These are phyloP conservation scores for Diadegma fenestrale DNA, from an alignment of 2,888 invertebrate species.

Conservation along the genomic window DNA sequence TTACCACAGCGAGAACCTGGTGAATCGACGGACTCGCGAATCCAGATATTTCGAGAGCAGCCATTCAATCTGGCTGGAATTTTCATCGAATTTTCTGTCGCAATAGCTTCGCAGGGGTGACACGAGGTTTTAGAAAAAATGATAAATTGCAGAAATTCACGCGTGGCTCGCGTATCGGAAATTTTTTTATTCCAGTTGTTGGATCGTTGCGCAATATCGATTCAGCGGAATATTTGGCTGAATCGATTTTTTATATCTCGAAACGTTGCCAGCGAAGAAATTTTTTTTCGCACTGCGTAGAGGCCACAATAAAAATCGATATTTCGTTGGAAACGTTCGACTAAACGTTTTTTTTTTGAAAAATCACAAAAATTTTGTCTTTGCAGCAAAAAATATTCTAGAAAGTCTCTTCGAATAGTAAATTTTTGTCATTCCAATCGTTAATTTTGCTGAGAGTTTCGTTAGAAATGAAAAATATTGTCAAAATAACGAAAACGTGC, in stretches of 20 bases:
- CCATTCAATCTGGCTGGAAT: no score
- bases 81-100: no score
- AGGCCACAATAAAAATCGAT: background rate
- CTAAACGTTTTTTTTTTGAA: no score
- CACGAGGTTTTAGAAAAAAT: background rate
- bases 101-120: background rate
- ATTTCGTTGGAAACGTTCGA: no score
- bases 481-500: no score
- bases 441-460: no score
- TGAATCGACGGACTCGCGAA: constrained; percentile 3
- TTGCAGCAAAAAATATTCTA: no score
- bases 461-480: no score
- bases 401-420: no score
- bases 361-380: no score
- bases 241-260: background rate
- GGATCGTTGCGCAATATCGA: constrained; percentile 6
- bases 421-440: no score
- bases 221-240: background rate
- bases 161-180: background rate
- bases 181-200: background rate
- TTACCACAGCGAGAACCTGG: constrained; percentile 65
- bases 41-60: background rate
- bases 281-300: background rate
- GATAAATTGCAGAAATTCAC: background rate
- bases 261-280: background rate